A percentile compares a stretch with the other conserved stretches of the same genome.
Evolutionary conservation across 2,113 vertebrate species (phyloP).

Genomic region (Malurus cyaneus): DNA sequence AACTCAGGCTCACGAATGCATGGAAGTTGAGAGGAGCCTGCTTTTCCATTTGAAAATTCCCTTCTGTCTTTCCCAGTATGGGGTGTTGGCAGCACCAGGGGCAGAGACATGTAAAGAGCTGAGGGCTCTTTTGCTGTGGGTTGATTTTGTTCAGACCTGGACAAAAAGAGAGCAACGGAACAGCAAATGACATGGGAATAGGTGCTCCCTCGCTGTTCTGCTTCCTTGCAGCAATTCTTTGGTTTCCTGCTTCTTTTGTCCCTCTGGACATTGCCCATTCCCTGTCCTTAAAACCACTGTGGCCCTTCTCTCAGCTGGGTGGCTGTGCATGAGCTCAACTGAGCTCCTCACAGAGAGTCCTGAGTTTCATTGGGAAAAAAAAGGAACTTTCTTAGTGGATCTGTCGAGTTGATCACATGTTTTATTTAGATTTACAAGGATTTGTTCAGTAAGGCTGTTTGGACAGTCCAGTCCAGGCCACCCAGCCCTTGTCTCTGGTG

Average conservation of each 20-base stretch:
- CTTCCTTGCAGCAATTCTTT: background rate
- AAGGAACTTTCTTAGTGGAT: background rate
- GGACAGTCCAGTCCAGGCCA: background rate
- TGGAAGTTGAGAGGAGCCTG: background rate
- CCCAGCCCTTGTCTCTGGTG: background rate
- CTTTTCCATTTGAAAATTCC: background rate
- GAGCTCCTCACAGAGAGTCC: background rate
- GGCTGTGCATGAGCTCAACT: background rate
- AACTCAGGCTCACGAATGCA: background rate
- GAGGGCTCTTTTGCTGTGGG: background rate
- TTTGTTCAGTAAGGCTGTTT: background rate
- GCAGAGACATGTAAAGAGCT: background rate
- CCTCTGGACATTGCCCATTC: background rate
- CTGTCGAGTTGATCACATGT: background rate
- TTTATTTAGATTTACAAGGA: background rate
- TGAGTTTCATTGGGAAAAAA: background rate
- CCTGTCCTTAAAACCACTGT: background rate
- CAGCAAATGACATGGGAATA: background rate
- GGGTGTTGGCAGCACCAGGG: background rate
- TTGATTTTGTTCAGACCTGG: background rate
- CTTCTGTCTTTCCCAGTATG: background rate
- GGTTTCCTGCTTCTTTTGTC: background rate
- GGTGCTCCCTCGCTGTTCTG: background rate
- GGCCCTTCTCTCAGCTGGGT: background rate
- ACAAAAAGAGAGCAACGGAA: background rate